Evolutionary conservation across 2,113 vertebrate genomes (phyloP).

Genomic region (Atractosteus spatula): DNA sequence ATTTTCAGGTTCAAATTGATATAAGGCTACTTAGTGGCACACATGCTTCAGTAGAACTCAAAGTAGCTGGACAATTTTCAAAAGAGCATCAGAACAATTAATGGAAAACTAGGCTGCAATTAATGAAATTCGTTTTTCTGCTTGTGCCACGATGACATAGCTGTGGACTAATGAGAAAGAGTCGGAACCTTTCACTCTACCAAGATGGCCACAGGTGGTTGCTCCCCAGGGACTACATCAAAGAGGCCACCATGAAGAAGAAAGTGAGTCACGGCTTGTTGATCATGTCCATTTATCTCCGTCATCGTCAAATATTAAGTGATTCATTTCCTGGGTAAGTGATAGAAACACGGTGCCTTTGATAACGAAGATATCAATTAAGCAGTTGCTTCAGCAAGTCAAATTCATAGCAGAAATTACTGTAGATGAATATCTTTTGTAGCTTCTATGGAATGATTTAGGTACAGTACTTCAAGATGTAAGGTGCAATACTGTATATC

Average conservation of each 20-base stretch:
- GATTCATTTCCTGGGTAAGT: background rate
- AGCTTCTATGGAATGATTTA: background rate
- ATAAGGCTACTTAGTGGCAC: too few species aligned
- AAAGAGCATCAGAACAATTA: background rate
- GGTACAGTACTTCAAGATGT: too few species aligned
- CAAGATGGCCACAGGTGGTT: conserved; percentile 5
- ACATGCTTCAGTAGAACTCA: too few species aligned
- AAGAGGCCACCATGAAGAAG: conserved; percentile 18
- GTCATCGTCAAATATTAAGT: background rate
- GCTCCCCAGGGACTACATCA: conserved; percentile 1
- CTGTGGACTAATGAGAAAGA: background rate
- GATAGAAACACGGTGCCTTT: background rate
- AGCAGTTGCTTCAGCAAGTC: background rate
- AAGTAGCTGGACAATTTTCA: too few species aligned
- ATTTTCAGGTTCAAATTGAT: too few species aligned
- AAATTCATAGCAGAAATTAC: background rate
- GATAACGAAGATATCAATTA: background rate
- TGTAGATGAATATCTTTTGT: background rate
- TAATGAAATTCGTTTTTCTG: background rate
- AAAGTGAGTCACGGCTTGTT: conserved; percentile 2
- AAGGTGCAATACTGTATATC: too few species aligned
- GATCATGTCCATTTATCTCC: conserved; percentile 1
- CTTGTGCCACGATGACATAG: background rate
- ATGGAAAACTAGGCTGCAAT: background rate
- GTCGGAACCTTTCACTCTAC: background rate